Conservation (phyloP, 2,797 vertebrate genomes). For the Enteromius thamalakanensis region DNA sequence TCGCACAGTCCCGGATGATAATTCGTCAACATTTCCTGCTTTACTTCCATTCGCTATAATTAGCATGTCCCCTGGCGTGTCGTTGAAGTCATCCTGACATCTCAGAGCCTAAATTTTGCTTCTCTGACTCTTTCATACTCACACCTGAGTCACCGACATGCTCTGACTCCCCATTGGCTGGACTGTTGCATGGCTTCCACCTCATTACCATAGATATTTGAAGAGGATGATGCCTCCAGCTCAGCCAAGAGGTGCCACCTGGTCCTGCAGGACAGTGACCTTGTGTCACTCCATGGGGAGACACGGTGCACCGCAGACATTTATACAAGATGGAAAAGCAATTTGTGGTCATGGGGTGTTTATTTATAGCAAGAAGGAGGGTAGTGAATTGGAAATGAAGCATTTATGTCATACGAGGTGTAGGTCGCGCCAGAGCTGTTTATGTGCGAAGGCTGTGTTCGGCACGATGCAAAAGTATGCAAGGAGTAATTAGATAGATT, state of each 20-base stretch:
- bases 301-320: conserved; percentile 11
- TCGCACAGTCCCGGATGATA: conserved; percentile 26
- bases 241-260: conserved; percentile 54
- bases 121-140: conserved; percentile 57
- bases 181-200: conserved; percentile 69
- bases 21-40: conserved; percentile 52
- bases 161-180: conserved; percentile 72
- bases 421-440: conserved; percentile 6
- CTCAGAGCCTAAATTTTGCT: conserved; percentile 50
- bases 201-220: conserved; percentile 72
- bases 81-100: conserved; percentile 56
- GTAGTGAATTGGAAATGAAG: conserved; percentile 34
- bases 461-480: background rate
- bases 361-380: conserved; percentile 38
- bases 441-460: conserved; percentile 19
- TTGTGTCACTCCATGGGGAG: conserved; percentile 33
- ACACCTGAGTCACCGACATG: conserved; percentile 76
- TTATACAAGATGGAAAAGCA: conserved; percentile 37
- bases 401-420: conserved; percentile 34
- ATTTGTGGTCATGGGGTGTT: conserved; percentile 30
- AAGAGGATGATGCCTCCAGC: conserved; percentile 49
- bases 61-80: conserved; percentile 71
- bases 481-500: conserved; percentile 35
- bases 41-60: conserved; percentile 75
- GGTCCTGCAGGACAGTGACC: conserved; percentile 48